Conservation (phyloP, 2,888 invertebrate genomes). For the Scrobipalpa atriplicella region DNA sequence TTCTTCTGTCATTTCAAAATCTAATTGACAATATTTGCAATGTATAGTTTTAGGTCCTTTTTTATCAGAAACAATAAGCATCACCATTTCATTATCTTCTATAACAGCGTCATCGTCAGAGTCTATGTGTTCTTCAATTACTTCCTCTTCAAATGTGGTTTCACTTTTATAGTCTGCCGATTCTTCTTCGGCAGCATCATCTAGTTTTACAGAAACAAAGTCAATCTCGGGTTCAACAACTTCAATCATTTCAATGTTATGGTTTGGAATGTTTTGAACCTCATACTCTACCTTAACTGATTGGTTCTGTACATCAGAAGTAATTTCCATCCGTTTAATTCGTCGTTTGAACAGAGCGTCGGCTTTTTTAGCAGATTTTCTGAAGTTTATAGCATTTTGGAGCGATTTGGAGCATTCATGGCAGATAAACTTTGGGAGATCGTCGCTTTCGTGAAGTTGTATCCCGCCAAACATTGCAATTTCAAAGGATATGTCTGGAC, state of each 20-base stretch:
- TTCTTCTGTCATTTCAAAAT: background rate
- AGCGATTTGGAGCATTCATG: background rate
- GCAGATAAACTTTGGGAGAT: constrained; percentile 19
- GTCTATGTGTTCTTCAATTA: constrained; percentile 7
- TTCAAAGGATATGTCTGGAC: constrained; percentile 10
- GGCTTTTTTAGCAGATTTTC: constrained; percentile 15
- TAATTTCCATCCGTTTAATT: background rate
- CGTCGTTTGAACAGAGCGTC: constrained; percentile 13
- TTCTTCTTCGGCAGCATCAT: background rate
- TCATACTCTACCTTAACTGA: constrained; percentile 3
- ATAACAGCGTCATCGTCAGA: background rate
- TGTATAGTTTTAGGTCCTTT: background rate
- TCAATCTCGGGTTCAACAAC: background rate
- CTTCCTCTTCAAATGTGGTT: background rate
- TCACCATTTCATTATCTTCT: constrained; percentile 16
- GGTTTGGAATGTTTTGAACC: background rate
- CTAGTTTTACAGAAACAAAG: constrained; percentile 11
- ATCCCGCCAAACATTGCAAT: constrained; percentile 13
- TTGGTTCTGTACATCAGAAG: background rate
- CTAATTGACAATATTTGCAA: constrained; percentile 8
- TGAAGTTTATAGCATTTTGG: constrained; percentile 3
- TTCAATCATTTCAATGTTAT: background rate
- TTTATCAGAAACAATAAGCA: constrained; percentile 16
- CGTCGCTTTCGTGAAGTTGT: background rate
- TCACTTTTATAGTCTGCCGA: background rate